phyloP scores from a whole-genome alignment of 2,888 invertebrate genomes.

The Agrochola lota region DNA sequence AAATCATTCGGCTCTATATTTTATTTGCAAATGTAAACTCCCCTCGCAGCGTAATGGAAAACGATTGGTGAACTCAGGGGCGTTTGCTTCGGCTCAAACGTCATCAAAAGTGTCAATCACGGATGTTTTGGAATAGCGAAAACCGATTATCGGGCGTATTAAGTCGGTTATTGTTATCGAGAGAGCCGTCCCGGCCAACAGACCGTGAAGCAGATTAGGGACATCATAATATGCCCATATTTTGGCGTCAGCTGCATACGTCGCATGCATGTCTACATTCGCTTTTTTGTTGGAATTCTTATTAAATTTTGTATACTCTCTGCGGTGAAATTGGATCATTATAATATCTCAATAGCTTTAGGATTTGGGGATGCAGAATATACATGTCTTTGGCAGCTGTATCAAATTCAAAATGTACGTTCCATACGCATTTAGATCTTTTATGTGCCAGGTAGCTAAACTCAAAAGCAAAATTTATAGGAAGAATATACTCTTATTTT shows the following conservation, averaged over 20 bases:
- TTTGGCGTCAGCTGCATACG: slow-evolving; percentile 89
- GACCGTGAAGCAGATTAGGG: slow-evolving; percentile 89
- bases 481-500: not conserved
- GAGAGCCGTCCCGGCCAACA: slow-evolving; percentile 83
- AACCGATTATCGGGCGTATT: slow-evolving; percentile 90
- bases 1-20: slow-evolving; percentile 61
- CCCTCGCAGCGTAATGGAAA: slow-evolving; percentile 73
- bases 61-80: slow-evolving; percentile 76
- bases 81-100: slow-evolving; percentile 81
- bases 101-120: slow-evolving; percentile 90
- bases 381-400: slow-evolving; percentile 14
- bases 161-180: slow-evolving; percentile 90
- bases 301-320: slow-evolving; percentile 69
- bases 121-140: slow-evolving; percentile 88
- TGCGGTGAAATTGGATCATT: slow-evolving; percentile 51
- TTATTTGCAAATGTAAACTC: slow-evolving; percentile 69
- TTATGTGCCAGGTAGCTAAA: not conserved
- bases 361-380: slow-evolving; percentile 23
- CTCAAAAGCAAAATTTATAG: accelerated
- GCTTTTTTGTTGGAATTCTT: slow-evolving; percentile 76
- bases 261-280: slow-evolving; percentile 78
- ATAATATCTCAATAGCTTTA: slow-evolving; percentile 44
- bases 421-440: not conserved
- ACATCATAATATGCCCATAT: slow-evolving; percentile 89
- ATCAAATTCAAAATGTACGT: slow-evolving; percentile 1